These are phyloP conservation scores for Parasteatoda lunata DNA, from an alignment of 2,888 invertebrate genomes.

Conservation along the genomic window DNA sequence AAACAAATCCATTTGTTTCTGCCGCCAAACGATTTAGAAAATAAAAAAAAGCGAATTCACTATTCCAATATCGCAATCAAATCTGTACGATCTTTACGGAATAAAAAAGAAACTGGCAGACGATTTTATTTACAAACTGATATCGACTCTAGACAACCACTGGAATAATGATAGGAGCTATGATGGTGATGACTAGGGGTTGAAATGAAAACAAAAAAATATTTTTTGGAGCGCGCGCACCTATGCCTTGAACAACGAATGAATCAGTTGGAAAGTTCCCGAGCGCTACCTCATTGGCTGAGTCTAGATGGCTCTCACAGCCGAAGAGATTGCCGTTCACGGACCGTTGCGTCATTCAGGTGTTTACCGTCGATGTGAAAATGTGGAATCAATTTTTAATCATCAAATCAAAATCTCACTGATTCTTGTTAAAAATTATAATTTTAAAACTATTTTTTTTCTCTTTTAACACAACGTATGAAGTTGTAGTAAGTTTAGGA, in stretches of 20 bases:
- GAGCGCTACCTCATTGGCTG: conserved; percentile 27
- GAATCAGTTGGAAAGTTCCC: conserved; percentile 43
- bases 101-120: neutral
- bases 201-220: neutral
- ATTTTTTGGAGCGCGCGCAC: conserved; percentile 47
- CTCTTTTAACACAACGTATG: no score
- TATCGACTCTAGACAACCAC: neutral
- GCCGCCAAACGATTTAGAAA: no score
- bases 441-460: no score
- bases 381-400: no score
- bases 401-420: no score
- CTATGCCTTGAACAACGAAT: conserved; percentile 43
- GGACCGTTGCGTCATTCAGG: conserved; percentile 38
- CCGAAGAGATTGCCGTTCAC: conserved; percentile 24
- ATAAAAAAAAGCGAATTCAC: neutral
- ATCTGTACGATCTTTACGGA: neutral
- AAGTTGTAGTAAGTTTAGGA: no score
- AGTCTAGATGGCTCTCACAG: neutral
- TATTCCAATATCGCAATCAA: neutral
- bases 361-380: neutral
- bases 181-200: neutral
- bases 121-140: neutral
- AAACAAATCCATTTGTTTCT: neutral
- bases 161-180: neutral
- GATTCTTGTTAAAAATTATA: no score